Evolutionary conservation across 2,797 vertebrate genomes (phyloP).

Genomic region (Amniataba percoides): DNA sequence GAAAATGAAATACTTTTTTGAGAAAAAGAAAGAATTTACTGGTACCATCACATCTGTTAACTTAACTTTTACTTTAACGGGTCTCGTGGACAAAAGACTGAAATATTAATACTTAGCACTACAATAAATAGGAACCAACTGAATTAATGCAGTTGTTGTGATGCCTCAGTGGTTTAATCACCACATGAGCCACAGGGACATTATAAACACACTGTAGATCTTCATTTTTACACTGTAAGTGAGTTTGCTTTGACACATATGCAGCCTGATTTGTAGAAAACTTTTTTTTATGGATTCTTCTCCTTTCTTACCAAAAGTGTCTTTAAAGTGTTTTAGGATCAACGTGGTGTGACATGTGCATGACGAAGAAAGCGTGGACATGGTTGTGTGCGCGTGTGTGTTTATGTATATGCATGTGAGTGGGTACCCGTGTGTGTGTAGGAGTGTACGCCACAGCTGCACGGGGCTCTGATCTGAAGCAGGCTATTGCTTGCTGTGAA

Average conservation of each 20-base stretch:
- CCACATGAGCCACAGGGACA: neutral
- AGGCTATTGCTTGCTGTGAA: conserved; percentile 87
- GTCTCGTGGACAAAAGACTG: neutral
- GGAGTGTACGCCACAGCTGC: conserved; percentile 79
- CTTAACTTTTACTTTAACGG: conserved; percentile 4
- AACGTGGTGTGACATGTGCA: conserved; percentile 42
- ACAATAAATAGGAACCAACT: neutral
- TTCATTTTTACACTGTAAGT: neutral
- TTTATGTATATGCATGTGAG: conserved; percentile 53
- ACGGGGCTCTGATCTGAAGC: conserved; percentile 84
- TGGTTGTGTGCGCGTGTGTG: conserved; percentile 44
- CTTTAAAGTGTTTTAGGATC: conserved; percentile 24
- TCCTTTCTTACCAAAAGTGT: neutral
- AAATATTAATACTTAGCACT: neutral
- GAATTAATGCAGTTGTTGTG: neutral
- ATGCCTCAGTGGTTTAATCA: neutral
- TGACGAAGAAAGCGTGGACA: conserved; percentile 35
- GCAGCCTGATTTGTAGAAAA: conserved; percentile 11
- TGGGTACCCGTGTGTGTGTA: conserved; percentile 63
- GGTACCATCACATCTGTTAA: neutral
- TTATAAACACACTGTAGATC: neutral
- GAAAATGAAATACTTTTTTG: neutral
- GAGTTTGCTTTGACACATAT: conserved; percentile 14
- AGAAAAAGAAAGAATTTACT: neutral
- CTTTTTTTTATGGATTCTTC: conserved; percentile 11